Percentiles rank a stretch among this genome's conserved stretches.
These are phyloP conservation scores for Pyrgilauda ruficollis DNA, from an alignment of 2,113 vertebrate genomes.

Conservation along the genomic window DNA sequence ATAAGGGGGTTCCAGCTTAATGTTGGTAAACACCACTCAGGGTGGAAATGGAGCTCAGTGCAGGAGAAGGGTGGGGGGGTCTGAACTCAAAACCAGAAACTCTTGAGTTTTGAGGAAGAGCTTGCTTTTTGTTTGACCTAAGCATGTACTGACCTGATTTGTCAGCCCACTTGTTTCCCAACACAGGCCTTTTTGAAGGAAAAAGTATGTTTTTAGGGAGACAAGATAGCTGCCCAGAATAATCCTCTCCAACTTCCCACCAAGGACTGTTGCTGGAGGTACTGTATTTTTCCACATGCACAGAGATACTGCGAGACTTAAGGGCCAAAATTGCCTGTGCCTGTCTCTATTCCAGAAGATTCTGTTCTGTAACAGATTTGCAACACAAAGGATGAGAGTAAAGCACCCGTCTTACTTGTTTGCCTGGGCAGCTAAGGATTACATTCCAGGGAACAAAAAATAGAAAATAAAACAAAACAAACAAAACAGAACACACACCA, in stretches of 20 bases:
- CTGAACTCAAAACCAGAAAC: neutral
- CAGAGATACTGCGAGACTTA: neutral
- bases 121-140: neutral
- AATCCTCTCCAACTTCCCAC: neutral
- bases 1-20: neutral
- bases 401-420: neutral
- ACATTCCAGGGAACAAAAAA: neutral
- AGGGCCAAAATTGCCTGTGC: neutral
- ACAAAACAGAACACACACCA: neutral
- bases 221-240: neutral
- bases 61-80: neutral
- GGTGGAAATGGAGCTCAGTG: neutral
- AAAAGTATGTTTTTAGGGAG: neutral
- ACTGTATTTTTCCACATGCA: neutral
- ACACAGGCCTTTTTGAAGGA: neutral
- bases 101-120: neutral
- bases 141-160: neutral
- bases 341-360: neutral
- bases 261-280: neutral
- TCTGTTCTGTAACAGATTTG: neutral
- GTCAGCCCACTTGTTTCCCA: neutral
- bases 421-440: neutral
- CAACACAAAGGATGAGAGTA: neutral
- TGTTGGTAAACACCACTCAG: neutral
- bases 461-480: neutral